Evolutionary conservation across 1,140 invertebrate genomes (phyloP).

Genomic region (Zelostemma sp.): DNA sequence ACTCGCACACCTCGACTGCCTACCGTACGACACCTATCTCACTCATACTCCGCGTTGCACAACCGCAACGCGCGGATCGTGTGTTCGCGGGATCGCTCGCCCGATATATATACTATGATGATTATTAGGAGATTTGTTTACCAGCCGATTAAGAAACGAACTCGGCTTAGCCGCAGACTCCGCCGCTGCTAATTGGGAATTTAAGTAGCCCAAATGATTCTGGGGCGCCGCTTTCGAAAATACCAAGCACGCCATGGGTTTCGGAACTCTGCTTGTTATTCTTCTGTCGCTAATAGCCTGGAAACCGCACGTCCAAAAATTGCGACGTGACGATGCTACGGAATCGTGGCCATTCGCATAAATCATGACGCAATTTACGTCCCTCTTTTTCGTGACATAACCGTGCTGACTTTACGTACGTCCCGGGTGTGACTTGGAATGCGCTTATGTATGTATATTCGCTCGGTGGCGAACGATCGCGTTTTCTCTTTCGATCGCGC

Average conservation of each 20-base stretch:
- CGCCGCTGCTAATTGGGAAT: constrained; percentile 10
- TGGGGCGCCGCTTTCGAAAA: constrained; percentile 8
- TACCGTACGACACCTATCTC: not conserved
- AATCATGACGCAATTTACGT: not conserved
- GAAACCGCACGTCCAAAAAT: too few relatives aligned
- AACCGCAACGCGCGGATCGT: constrained; percentile 2
- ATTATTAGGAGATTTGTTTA: constrained; percentile 1
- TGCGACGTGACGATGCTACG: too few relatives aligned
- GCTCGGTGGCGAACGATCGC: too few relatives aligned
- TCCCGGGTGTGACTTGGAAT: not conserved
- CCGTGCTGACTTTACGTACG: too few relatives aligned
- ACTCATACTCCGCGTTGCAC: constrained; percentile 3
- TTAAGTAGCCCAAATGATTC: not conserved
- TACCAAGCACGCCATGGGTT: not conserved
- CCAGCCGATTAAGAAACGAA: not conserved
- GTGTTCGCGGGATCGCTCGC: constrained; percentile 7
- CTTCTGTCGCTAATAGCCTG: not conserved
- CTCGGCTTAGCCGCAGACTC: not conserved
- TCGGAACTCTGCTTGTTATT: constrained; percentile 1
- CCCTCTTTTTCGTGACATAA: too few relatives aligned
- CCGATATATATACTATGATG: constrained; percentile 1
- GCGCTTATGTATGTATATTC: too few relatives aligned
- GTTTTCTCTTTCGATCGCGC: too few relatives aligned
- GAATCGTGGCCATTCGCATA: not conserved
- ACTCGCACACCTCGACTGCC: constrained; percentile 4